Percentiles rank a stretch among this genome's conserved stretches.
phyloP scores from a whole-genome alignment of 2,797 vertebrate genomes.

The Lepilemur septentrionalis region DNA sequence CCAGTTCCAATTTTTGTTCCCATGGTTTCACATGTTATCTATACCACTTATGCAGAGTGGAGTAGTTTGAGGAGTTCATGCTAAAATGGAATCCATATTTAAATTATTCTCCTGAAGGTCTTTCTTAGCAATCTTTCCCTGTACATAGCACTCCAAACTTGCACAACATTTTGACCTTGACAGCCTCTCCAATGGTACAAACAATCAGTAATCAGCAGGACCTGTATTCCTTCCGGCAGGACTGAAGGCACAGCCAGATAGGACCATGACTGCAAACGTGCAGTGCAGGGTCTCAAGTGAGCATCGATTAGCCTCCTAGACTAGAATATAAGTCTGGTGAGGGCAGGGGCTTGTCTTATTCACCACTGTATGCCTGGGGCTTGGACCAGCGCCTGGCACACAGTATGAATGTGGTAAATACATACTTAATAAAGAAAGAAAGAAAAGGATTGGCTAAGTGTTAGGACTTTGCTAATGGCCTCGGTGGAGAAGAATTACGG shows the following conservation, averaged over 20 bases:
- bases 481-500: not conserved
- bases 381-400: not conserved
- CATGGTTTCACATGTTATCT: not conserved
- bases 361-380: not conserved
- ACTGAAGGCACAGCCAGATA: not conserved
- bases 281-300: not conserved
- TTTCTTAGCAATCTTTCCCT: not conserved
- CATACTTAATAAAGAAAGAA: conserved; percentile 4
- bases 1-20: not conserved
- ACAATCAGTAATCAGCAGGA: not conserved
- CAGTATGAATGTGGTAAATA: not conserved
- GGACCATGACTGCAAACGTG: not conserved
- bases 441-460: not conserved
- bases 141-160: not conserved
- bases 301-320: not conserved
- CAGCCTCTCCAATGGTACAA: not conserved
- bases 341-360: not conserved
- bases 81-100: conserved; percentile 1
- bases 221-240: not conserved
- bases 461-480: conserved; percentile 31
- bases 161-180: not conserved
- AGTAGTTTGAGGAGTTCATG: not conserved
- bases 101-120: conserved; percentile 32
- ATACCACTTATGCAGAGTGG: not conserved
- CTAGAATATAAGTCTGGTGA: not conserved